Percentiles rank a stretch among this genome's conserved stretches.
Evolutionary conservation across 1,140 invertebrate genomes (phyloP).

Genomic region (Drosophila punjabiensis): DNA sequence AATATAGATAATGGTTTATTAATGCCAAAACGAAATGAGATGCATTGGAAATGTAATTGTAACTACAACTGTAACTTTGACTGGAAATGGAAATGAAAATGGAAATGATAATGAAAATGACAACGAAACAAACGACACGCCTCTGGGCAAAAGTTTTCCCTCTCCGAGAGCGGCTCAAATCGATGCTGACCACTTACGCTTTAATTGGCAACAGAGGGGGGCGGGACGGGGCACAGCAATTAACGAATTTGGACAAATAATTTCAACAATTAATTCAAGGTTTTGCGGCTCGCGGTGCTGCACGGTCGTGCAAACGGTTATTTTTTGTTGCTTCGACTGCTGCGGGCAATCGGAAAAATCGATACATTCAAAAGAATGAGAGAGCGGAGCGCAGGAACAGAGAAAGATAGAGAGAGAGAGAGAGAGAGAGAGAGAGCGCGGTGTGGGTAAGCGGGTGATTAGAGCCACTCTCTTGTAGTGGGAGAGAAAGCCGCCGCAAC

Average conservation of each 20-base stretch:
- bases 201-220: not conserved
- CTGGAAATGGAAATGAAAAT: slow-evolving; percentile 34
- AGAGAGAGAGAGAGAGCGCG: slow-evolving; percentile 11
- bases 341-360: slow-evolving; percentile 67
- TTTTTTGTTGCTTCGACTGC: slow-evolving; percentile 40
- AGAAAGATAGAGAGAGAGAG: slow-evolving; percentile 12
- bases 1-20: slow-evolving; percentile 68
- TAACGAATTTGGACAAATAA: slow-evolving; percentile 30
- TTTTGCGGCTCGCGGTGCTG: slow-evolving; percentile 19
- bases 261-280: slow-evolving; percentile 30
- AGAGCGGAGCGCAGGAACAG: slow-evolving; percentile 31
- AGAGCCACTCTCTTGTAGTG: slow-evolving; percentile 5
- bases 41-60: slow-evolving; percentile 34
- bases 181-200: slow-evolving; percentile 31
- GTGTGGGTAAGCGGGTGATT: not conserved
- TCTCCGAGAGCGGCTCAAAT: not conserved
- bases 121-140: slow-evolving; percentile 31
- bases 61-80: not conserved
- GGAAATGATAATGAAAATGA: slow-evolving; percentile 33
- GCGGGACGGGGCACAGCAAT: not conserved
- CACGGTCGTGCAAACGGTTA: slow-evolving; percentile 27
- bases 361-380: slow-evolving; percentile 49
- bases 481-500: not conserved
- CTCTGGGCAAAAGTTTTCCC: slow-evolving; percentile 20
- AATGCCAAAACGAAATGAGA: slow-evolving; percentile 43